A percentile compares a stretch with the other conserved stretches of the same genome.
These are phyloP conservation scores for Buphagus erythrorhynchus DNA, from an alignment of 2,797 vertebrate genomes.

Conservation along the genomic window DNA sequence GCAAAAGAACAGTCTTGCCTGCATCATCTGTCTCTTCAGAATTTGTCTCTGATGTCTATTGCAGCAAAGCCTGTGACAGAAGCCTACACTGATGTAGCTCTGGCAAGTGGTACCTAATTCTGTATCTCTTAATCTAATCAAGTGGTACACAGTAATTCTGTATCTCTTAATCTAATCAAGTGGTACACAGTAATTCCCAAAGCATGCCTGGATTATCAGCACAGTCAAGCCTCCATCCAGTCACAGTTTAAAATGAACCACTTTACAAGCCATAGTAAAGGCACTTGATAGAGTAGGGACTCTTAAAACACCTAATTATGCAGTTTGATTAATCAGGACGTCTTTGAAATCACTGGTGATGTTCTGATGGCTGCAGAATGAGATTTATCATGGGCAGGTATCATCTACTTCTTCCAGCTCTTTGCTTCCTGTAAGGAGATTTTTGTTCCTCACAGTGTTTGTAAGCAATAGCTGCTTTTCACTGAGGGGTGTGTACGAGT, in stretches of 20 bases:
- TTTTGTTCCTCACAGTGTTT: background rate
- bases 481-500: fast-evolving
- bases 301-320: background rate
- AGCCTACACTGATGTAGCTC: background rate
- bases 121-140: slow-evolving; percentile 28
- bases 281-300: background rate
- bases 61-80: background rate
- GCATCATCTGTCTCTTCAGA: background rate
- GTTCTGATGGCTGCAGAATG: background rate
- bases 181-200: background rate
- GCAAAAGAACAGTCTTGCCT: background rate
- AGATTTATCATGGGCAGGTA: background rate
- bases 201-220: slow-evolving; percentile 15
- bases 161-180: slow-evolving; percentile 23
- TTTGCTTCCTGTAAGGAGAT: background rate
- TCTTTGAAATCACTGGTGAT: background rate
- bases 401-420: background rate
- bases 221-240: background rate
- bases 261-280: background rate
- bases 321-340: background rate
- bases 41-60: background rate
- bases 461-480: background rate
- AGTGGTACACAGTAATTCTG: background rate
- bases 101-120: background rate
- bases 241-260: background rate